phyloP scores from a whole-genome alignment of 2,113 vertebrate genomes.

The Sarotherodon lohbergeri region DNA sequence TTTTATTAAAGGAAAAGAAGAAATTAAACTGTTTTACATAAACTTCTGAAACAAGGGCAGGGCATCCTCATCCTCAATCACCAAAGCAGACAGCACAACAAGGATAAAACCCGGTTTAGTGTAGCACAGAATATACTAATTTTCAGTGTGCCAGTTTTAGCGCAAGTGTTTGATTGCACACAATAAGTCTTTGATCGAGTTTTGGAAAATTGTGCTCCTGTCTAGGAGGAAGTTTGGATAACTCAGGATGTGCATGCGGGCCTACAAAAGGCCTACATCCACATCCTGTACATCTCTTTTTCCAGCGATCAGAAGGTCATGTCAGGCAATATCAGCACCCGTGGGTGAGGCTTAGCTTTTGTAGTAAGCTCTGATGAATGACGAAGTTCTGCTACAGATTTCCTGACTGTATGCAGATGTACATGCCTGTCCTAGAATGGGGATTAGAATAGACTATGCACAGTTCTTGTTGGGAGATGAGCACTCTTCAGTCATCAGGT shows the following conservation, averaged over 20 bases:
- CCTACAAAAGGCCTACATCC: slow-evolving; percentile 24
- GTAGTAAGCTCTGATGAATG: not conserved
- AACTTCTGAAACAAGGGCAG: not conserved
- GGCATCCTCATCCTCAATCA: not conserved
- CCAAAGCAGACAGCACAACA: not conserved
- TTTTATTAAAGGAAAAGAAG: not conserved
- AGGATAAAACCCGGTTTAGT: not conserved
- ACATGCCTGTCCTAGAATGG: not conserved
- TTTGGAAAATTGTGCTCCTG: not conserved
- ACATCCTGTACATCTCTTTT: slow-evolving; percentile 38
- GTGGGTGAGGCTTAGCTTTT: slow-evolving; percentile 19
- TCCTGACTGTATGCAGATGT: slow-evolving; percentile 8
- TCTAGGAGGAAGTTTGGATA: slow-evolving; percentile 34
- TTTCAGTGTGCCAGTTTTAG: not conserved
- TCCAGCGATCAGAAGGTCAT: slow-evolving; percentile 2
- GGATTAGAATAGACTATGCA: not conserved
- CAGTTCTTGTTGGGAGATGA: not conserved
- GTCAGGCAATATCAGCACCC: slow-evolving; percentile 50
- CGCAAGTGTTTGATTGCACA: not conserved
- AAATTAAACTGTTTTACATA: not conserved
- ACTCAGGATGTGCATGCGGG: not conserved
- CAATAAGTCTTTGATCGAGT: not conserved
- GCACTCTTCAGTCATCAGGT: not conserved
- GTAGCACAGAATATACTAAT: not conserved
- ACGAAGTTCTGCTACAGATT: not conserved